Base-by-base conservation (phyloP, 1,140 invertebrate genomes). In the Antheraea pernyi region DNA sequence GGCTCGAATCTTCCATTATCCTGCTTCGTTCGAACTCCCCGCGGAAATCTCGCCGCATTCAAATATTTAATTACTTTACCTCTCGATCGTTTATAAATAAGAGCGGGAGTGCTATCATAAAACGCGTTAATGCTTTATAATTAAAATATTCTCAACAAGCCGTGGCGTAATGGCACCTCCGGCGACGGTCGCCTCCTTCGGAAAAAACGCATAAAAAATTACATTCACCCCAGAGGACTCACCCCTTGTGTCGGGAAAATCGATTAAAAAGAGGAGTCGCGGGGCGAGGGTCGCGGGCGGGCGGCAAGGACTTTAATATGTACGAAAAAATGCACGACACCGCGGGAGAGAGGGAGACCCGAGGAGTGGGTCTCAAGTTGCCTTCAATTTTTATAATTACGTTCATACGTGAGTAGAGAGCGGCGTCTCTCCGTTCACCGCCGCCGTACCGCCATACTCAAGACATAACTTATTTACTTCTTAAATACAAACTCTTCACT, bases 191-290 rank as follows among this genome's bases (percentile, higher is more conserved):
- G 86, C 83, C 83, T 85, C 72, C 81, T 82, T 80, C 80, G 85
- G 82, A 88, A 93, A 93, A 92, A 93, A 91, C 89, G 90, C 91
- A 93, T 93, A 93, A 93, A 93, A 93, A 93, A 93, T 93, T 93
- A 93, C 91, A 93, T 93, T 92, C 91, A 92, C 91, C 91, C 91
- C 86, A 92, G 88, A 91, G 84, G 82, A 85, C 87, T 92, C 90
- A 92, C 90, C 90, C 90, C 90, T 92, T 92, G 90, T 92, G 90
- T 86, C 81, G 86, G 86, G 83, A 90, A 92, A 92, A 92, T 92
- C 90, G 90, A 92, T 92, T 92, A 92, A 92, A 92, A 92, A 92
- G 88, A 92, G 90, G 88, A 91, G 87, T 81, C 86, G 84, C 85
- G 88, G 84, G 81, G 86, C 59, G 86, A 79, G 79, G 70, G 76